Percentiles rank a stretch among this genome's conserved stretches.
Conservation (phyloP, 2,888 invertebrate genomes). For the Phrixothrix hirtus region DNA sequence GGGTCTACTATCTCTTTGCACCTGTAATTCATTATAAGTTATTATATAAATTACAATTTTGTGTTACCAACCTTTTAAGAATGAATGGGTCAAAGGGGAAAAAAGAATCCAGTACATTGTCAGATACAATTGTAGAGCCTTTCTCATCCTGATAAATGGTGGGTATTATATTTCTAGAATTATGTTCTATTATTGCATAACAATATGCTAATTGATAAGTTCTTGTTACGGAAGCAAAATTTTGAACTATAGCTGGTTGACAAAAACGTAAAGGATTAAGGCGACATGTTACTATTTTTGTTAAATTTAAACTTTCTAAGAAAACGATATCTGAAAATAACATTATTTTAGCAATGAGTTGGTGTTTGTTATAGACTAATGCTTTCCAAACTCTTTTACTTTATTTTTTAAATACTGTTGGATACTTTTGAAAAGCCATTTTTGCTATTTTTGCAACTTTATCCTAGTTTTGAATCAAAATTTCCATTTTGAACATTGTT, state of each 20-base stretch:
- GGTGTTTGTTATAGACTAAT: background rate
- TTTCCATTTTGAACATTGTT: too few relatives aligned
- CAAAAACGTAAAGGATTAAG: slow-evolving; percentile 89
- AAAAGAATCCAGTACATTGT: slow-evolving; percentile 63
- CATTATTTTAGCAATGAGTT: background rate
- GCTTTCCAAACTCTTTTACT: too few relatives aligned
- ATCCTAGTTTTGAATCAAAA: too few relatives aligned
- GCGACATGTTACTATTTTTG: slow-evolving; percentile 80
- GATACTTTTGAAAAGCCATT: too few relatives aligned
- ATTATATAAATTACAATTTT: background rate
- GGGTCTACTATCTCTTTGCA: slow-evolving; percentile 55
- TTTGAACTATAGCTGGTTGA: slow-evolving; percentile 73
- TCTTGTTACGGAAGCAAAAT: slow-evolving; percentile 80
- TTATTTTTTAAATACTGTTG: too few relatives aligned
- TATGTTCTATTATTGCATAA: slow-evolving; percentile 85
- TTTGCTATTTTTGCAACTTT: too few relatives aligned
- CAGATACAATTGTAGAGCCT: slow-evolving; percentile 47
- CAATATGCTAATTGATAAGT: slow-evolving; percentile 91
- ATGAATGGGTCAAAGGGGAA: slow-evolving; percentile 92
- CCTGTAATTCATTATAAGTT: slow-evolving; percentile 37
- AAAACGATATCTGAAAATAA: slow-evolving; percentile 72
- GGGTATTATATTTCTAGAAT: slow-evolving; percentile 67
- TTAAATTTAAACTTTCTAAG: slow-evolving; percentile 80
- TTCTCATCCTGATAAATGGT: slow-evolving; percentile 61
- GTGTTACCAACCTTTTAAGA: slow-evolving; percentile 63